A percentile compares a stretch with the other conserved stretches of the same genome.
Evolutionary conservation across 2,888 invertebrate species (phyloP).

Genomic region (Gonocerus acuteangulatus): DNA sequence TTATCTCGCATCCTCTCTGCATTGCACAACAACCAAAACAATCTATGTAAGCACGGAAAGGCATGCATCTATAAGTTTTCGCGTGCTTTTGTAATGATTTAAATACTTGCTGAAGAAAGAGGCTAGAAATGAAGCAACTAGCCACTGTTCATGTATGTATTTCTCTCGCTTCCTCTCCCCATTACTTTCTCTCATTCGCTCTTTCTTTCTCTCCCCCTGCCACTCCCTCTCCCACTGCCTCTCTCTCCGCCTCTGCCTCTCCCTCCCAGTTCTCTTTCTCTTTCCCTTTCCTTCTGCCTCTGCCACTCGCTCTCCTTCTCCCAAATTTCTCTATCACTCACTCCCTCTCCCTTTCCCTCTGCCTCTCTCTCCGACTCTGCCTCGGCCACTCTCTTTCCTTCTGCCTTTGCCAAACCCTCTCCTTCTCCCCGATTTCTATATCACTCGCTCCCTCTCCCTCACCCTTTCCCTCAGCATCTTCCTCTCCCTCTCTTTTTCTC

Average conservation of each 20-base stretch:
- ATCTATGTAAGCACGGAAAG: too few species aligned
- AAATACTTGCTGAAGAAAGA: too few species aligned
- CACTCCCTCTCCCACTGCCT: background rate
- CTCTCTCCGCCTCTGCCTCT: background rate
- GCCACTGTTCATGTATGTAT: too few species aligned
- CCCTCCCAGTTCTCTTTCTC: background rate
- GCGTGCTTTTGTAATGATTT: too few species aligned
- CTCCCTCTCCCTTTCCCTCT: background rate
- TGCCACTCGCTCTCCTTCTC: background rate
- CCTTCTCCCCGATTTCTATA: background rate
- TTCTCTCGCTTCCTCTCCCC: too few species aligned
- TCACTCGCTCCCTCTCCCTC: background rate
- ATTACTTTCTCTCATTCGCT: background rate
- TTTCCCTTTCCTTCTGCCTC: background rate
- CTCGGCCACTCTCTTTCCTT: background rate
- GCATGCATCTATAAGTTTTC: too few species aligned
- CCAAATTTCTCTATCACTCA: background rate
- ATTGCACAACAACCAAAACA: too few species aligned
- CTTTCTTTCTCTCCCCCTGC: background rate
- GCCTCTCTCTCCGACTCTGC: background rate
- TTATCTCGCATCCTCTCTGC: background rate
- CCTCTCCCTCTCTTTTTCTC: background rate
- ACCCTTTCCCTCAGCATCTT: background rate
- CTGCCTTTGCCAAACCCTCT: too few species aligned
- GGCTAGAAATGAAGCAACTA: too few species aligned